These are phyloP conservation scores for Malthinus flaveolus DNA, from an alignment of 2,888 invertebrate species.

Conservation along the genomic window DNA sequence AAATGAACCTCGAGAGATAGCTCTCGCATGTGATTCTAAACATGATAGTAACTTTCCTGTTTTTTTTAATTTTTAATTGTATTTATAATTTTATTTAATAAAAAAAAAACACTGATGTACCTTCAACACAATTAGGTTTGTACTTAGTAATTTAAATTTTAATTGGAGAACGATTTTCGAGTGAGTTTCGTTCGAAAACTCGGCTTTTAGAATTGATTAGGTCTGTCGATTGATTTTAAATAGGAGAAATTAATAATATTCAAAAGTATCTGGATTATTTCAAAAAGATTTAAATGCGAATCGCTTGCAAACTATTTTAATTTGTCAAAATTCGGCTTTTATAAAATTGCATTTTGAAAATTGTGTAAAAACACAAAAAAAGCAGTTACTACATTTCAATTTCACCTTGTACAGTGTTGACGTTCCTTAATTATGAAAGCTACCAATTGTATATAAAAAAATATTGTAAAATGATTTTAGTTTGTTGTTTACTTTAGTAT, in stretches of 20 bases:
- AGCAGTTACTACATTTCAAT: slow-evolving; percentile 11
- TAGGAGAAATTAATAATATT: background rate
- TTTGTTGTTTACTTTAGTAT: slow-evolving; percentile 45
- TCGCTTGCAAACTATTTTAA: slow-evolving; percentile 19
- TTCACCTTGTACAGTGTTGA: slow-evolving; percentile 36
- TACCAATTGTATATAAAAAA: slow-evolving; percentile 35
- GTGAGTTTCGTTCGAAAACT: background rate
- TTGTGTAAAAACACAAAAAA: background rate
- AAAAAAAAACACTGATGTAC: slow-evolving; percentile 15
- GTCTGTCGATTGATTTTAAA: slow-evolving; percentile 11
- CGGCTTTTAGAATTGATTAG: slow-evolving; percentile 17
- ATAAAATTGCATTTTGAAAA: background rate
- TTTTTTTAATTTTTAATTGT: slow-evolving; percentile 35
- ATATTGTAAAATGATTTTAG: slow-evolving; percentile 36
- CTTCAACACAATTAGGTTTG: slow-evolving; percentile 25
- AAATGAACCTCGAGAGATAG: slow-evolving; percentile 30
- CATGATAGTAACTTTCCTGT: slow-evolving; percentile 39
- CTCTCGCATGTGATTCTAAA: slow-evolving; percentile 40
- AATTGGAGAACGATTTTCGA: slow-evolving; percentile 5
- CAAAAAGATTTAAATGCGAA: slow-evolving; percentile 2
- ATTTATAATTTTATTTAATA: slow-evolving; percentile 35
- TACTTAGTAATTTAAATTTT: slow-evolving; percentile 26
- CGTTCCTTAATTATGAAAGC: slow-evolving; percentile 31
- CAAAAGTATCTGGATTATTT: slow-evolving; percentile 3
- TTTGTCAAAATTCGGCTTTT: slow-evolving; percentile 15